A percentile compares a stretch with the other conserved stretches of the same genome.
Conservation (phyloP, 2,888 invertebrate genomes). For the Lysandra coridon region DNA sequence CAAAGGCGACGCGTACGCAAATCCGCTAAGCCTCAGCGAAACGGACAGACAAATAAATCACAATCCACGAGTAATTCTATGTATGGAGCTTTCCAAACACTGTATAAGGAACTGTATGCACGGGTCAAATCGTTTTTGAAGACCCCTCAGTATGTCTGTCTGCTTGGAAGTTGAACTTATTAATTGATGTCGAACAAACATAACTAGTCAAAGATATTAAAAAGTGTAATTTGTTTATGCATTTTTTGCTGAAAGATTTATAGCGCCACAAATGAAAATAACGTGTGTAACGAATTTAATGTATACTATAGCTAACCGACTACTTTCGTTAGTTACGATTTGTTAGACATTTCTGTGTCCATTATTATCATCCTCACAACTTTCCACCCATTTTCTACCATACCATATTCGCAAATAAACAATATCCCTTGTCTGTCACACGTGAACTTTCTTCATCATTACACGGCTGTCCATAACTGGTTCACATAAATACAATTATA, state of each 20-base stretch:
- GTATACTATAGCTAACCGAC: neutral
- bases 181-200: neutral
- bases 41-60: constrained; percentile 24
- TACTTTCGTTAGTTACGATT: neutral
- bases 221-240: neutral
- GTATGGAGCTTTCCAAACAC: constrained; percentile 24
- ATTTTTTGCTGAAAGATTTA: no score
- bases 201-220: neutral
- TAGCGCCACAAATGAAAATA: neutral
- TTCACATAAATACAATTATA: neutral
- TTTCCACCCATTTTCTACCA: constrained; percentile 6
- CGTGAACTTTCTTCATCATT: neutral
- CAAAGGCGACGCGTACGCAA: neutral
- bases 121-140: constrained; percentile 12
- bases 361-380: neutral
- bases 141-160: constrained; percentile 3
- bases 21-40: constrained; percentile 26
- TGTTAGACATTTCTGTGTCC: neutral
- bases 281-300: neutral
- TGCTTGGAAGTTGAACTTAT: neutral
- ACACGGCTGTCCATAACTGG: neutral
- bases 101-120: neutral
- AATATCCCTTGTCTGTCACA: constrained; percentile 16
- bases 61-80: constrained; percentile 24
- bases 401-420: neutral